A percentile compares a stretch with the other conserved stretches of the same genome.
These are phyloP conservation scores for Hirudo medicinalis DNA, from an alignment of 1,140 invertebrate species.

Conservation along the genomic window DNA sequence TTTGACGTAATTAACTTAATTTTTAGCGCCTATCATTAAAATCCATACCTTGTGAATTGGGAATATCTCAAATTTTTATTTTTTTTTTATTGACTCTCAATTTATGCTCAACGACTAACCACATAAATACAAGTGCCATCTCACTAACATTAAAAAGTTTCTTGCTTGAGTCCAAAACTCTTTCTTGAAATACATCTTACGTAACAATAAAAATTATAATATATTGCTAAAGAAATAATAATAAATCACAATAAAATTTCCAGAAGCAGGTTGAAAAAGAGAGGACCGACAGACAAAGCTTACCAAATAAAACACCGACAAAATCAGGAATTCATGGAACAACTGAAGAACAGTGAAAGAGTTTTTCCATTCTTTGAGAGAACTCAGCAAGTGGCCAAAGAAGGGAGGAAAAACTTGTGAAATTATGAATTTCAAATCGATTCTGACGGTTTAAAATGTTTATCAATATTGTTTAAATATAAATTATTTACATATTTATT, in stretches of 20 bases:
- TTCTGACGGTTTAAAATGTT: not conserved
- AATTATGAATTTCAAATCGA: not conserved
- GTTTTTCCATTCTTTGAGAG: not conserved
- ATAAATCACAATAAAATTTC: not conserved
- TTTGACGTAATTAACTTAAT: too few species aligned
- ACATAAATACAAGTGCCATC: not conserved
- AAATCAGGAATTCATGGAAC: not conserved
- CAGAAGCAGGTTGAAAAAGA: constrained; percentile 20
- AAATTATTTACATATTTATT: too few species aligned
- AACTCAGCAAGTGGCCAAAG: not conserved
- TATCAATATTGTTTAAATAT: too few species aligned
- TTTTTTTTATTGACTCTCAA: too few species aligned
- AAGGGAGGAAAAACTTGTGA: not conserved
- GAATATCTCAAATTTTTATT: too few species aligned
- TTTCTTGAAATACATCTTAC: not conserved
- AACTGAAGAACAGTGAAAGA: not conserved
- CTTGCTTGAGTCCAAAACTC: too few species aligned
- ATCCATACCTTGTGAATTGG: not conserved
- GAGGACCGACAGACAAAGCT: constrained; percentile 17
- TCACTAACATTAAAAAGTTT: too few species aligned
- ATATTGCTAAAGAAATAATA: not conserved
- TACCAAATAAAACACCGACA: constrained; percentile 1
- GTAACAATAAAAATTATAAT: not conserved
- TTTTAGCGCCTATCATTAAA: too few species aligned
- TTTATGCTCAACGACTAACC: not conserved